phyloP scores from a whole-genome alignment of 1,140 invertebrate genomes.

The Vollenhovia emeryi region DNA sequence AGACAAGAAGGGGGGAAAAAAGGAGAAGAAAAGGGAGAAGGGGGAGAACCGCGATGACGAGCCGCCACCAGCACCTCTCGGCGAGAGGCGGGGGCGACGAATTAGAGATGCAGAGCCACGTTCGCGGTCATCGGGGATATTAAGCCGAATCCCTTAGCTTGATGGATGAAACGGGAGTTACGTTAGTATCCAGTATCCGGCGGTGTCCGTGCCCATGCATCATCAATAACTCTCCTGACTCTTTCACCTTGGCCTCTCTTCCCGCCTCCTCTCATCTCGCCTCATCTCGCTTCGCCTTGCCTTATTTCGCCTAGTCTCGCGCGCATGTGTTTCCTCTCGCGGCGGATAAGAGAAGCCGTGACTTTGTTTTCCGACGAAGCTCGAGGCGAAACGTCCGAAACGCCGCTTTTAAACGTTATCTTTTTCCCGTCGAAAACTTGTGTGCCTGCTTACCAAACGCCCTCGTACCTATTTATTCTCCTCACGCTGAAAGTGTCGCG shows the following conservation, averaged over 20 bases:
- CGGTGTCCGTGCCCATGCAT: slow-evolving; percentile 72
- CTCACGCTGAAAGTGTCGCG: not conserved
- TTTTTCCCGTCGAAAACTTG: not conserved
- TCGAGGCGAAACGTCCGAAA: not conserved
- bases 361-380: not conserved
- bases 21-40: slow-evolving; percentile 23
- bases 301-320: slow-evolving; percentile 20
- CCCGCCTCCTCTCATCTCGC: not conserved
- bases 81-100: slow-evolving; percentile 61
- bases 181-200: slow-evolving; percentile 72
- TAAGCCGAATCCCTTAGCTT: slow-evolving; percentile 74
- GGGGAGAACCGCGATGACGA: slow-evolving; percentile 58
- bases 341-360: slow-evolving; percentile 9
- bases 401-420: not conserved
- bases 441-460: not conserved
- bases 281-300: not conserved
- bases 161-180: slow-evolving; percentile 75
- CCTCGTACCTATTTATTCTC: not conserved
- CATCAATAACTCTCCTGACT: slow-evolving; percentile 72
- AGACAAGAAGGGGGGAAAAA: slow-evolving; percentile 7
- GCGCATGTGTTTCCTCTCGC: slow-evolving; percentile 29
- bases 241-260: slow-evolving; percentile 59
- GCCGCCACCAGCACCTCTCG: not conserved
- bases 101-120: slow-evolving; percentile 75
- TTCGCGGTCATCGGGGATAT: slow-evolving; percentile 70